phyloP scores from a whole-genome alignment of 2,797 vertebrate species.

The Brachymystax lenok region DNA sequence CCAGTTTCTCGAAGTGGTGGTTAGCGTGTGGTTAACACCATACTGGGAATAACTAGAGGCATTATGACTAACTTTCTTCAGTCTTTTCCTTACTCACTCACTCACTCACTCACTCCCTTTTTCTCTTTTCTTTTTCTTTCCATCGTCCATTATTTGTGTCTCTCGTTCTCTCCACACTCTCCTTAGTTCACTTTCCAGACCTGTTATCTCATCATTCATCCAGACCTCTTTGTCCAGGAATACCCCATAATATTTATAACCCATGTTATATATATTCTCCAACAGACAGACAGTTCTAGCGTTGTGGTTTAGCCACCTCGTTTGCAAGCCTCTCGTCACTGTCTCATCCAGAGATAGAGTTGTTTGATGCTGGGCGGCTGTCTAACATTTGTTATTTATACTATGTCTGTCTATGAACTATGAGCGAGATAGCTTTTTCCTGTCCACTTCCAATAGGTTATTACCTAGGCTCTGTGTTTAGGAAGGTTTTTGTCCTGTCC shows the following conservation, averaged over 20 bases:
- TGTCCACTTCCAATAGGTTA: too few relatives aligned
- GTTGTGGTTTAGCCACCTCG: neutral
- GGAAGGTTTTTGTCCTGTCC: too few relatives aligned
- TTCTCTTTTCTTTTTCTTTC: neutral
- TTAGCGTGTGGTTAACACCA: neutral
- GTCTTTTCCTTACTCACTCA: neutral
- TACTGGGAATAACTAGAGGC: neutral
- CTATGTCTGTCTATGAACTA: constrained; percentile 5
- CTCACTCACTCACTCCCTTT: neutral
- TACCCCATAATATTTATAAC: neutral
- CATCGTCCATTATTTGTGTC: too few relatives aligned
- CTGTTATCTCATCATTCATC: neutral
- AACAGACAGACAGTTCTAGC: neutral
- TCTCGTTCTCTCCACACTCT: neutral
- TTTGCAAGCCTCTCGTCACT: neutral
- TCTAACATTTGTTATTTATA: constrained; percentile 6
- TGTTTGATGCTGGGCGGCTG: neutral
- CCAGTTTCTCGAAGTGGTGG: neutral
- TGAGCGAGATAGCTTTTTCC: neutral
- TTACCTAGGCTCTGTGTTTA: too few relatives aligned
- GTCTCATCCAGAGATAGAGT: neutral
- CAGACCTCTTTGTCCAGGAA: neutral
- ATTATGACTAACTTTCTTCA: neutral
- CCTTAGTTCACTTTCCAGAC: neutral
- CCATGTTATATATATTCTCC: neutral